Evolutionary conservation across 2,797 vertebrate genomes (phyloP), one percentile per base, ranked within the genome.

Genomic region (Meriones psammophilus): DNA sequence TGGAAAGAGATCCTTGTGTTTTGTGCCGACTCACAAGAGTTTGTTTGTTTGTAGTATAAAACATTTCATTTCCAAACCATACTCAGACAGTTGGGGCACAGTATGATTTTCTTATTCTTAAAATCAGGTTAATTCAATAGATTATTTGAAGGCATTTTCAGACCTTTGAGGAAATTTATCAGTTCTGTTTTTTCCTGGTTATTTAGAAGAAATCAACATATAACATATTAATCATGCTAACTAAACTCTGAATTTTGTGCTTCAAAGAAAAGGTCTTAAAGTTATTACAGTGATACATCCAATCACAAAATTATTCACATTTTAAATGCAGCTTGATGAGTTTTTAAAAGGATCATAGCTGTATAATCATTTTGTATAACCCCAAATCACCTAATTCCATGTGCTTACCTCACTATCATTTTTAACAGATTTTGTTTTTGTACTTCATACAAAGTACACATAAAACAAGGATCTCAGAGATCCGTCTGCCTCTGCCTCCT

Each of bases 81-180:
- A 79, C 84, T 94, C 24, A 88, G 6, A 90, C 62, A 90, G 42
- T 89, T 92, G 33, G 33, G 39, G 17, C 89, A 68, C 33, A 71
- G 20, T 78, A 36, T 83, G 68, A 74, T 84, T 94, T 94, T 84
- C 15, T 73, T 86, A 94, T 71, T 90, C 54, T 18, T 93, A 87
- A 87, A 84, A 84, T 66, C 81, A 94, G 77, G 94, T 42, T 78
- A 97, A 36, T 85, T 95, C 12, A 15, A 15, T 88, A 36, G 42
- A 50, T 91, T 91, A 83, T 95, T 89, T 76, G 81, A 95, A 91
- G 69, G 36, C 14, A 84, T 94, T 97, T 97, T 74, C 18, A 95
- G 56, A 89, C 28, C 28, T 20, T 69, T 4, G 39, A 93, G 33
- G 69, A 93, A 36, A 92, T 88, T 97, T 93, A 46, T 33, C 17